Evolutionary conservation across 2,797 vertebrate species (phyloP).

Genomic region (Columba guinea): DNA sequence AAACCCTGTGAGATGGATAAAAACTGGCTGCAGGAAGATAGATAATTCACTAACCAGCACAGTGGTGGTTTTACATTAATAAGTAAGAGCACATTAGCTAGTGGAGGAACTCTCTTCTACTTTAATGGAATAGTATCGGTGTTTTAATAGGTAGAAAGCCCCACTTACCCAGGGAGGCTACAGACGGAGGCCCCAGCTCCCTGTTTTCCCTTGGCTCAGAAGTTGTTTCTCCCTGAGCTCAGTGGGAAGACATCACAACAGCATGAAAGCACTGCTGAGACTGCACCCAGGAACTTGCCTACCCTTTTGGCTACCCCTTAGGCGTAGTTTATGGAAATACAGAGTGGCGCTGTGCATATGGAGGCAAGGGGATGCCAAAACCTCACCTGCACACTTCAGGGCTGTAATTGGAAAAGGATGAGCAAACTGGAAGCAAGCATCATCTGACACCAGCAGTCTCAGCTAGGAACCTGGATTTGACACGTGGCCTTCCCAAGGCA

Average conservation of each 20-base stretch:
- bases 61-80: background rate
- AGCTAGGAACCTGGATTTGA: background rate
- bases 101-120: background rate
- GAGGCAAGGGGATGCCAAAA: background rate
- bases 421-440: background rate
- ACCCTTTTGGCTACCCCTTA: background rate
- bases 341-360: no score
- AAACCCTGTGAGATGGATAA: background rate
- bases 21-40: background rate
- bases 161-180: background rate
- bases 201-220: background rate
- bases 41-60: background rate
- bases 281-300: background rate
- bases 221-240: fast-evolving
- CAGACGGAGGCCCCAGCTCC: background rate
- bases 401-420: background rate
- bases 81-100: slow-evolving; percentile 35
- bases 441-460: background rate
- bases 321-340: background rate
- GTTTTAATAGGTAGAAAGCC: slow-evolving; percentile 1
- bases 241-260: fast-evolving
- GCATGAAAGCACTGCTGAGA: background rate
- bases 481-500: background rate
- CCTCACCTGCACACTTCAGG: background rate
- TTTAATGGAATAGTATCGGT: background rate